Evolutionary conservation across 2,888 invertebrate genomes (phyloP).

Genomic region (Syrphus vitripennis): DNA sequence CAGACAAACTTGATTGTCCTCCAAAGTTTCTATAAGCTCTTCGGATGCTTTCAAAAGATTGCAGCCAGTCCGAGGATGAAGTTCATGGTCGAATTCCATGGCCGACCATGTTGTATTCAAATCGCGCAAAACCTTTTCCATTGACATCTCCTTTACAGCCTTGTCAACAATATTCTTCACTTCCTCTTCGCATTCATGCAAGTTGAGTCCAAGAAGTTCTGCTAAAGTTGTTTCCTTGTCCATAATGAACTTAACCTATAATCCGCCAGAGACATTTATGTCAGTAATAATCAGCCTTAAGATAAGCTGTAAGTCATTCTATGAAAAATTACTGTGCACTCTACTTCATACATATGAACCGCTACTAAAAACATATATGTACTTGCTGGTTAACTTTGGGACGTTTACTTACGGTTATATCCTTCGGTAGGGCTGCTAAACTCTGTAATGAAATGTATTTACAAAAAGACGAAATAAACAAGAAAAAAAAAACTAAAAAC

Average conservation of each 20-base stretch:
- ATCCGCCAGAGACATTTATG: conserved; percentile 13
- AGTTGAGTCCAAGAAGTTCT: conserved; percentile 93
- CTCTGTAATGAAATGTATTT: conserved; percentile 85
- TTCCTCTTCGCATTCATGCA: conserved; percentile 98
- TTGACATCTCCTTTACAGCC: conserved; percentile 98
- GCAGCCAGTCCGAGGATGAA: conserved; percentile 93
- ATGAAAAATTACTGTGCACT: conserved; percentile 30
- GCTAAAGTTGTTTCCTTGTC: conserved; percentile 95
- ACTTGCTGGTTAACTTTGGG: conserved; percentile 41
- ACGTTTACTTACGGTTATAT: conserved; percentile 87
- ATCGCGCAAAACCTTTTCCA: conserved; percentile 97
- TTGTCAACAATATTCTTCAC: conserved; percentile 98
- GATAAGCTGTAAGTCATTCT: not conserved
- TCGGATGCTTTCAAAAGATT: conserved; percentile 94
- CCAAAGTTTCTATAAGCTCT: conserved; percentile 97
- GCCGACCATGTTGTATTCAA: conserved; percentile 93
- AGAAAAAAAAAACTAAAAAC: not conserved
- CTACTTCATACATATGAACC: conserved; percentile 59
- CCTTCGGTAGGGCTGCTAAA: conserved; percentile 90
- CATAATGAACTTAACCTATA: conserved; percentile 95
- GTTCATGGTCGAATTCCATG: conserved; percentile 96
- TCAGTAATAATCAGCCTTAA: conserved; percentile 1
- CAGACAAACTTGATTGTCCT: conserved; percentile 97
- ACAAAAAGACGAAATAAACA: conserved; percentile 74
- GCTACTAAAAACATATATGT: not conserved